phyloP scores from a whole-genome alignment of 1,140 invertebrate species.

The Lasaia peninsularis region DNA sequence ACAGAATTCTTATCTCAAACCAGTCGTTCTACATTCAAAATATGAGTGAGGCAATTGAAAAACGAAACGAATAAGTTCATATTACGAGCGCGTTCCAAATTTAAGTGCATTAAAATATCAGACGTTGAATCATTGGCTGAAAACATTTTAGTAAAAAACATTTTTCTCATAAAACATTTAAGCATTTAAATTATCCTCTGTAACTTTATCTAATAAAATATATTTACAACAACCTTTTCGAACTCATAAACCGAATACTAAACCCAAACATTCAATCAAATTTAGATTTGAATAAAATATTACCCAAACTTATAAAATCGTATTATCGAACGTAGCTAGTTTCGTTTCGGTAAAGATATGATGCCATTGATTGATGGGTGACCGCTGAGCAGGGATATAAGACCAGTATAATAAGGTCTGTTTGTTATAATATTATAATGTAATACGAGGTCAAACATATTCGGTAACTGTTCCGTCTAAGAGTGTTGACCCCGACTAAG shows the following conservation, averaged over 20 bases:
- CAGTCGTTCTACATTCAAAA: slow-evolving; percentile 70
- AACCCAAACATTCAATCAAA: slow-evolving; percentile 71
- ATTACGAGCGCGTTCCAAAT: slow-evolving; percentile 67
- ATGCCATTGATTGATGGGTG: slow-evolving; percentile 76
- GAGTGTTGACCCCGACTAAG: slow-evolving; percentile 62
- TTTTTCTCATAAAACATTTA: slow-evolving; percentile 19
- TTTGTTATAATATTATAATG: slow-evolving; percentile 18
- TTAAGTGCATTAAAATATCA: slow-evolving; percentile 71
- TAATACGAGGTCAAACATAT: slow-evolving; percentile 26
- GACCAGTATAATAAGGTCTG: slow-evolving; percentile 19
- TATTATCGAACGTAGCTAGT: slow-evolving; percentile 57
- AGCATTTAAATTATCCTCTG: slow-evolving; percentile 23
- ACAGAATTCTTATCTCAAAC: slow-evolving; percentile 56
- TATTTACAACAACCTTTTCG: slow-evolving; percentile 40
- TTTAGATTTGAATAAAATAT: slow-evolving; percentile 73
- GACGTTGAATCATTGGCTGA: slow-evolving; percentile 41
- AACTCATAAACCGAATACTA: slow-evolving; percentile 45
- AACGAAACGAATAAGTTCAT: slow-evolving; percentile 70
- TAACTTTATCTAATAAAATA: slow-evolving; percentile 29
- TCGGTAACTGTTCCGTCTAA: slow-evolving; percentile 43
- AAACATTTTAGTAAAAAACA: slow-evolving; percentile 11
- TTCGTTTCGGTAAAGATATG: slow-evolving; percentile 67
- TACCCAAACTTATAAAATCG: slow-evolving; percentile 70
- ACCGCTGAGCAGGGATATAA: slow-evolving; percentile 48
- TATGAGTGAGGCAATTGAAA: slow-evolving; percentile 73